Evolutionary conservation across 2,113 vertebrate species (phyloP), one percentile per base, ranked within the genome.

Genomic region (Erinaceus europaeus): DNA sequence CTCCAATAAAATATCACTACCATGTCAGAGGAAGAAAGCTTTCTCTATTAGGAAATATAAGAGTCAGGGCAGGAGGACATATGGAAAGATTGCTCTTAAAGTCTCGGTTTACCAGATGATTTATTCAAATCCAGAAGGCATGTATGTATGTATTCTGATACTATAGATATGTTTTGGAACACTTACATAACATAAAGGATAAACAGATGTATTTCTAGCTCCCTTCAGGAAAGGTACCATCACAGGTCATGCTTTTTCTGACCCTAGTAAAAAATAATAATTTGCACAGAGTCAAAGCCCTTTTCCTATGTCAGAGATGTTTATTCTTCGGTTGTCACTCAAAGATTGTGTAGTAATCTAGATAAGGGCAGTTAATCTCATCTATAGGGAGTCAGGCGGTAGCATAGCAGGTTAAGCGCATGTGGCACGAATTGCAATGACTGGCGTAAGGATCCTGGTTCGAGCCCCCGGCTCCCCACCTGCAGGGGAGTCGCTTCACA

Each of bases 51-150:
- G 71, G 42, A 78, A 91, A 53, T 64, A 62, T 14, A 86, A 62
- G 38, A 79, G 23, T n/a, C 21, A 44, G 27, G 23, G n/a, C 21
- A 44, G 27, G 44, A 9, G 21, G 27, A 29, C 67, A 20, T 25
- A 68, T 64, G n/a, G 76, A 55, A 59, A 61, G 0, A 2, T 25
- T 48, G 3, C 36, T 55, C 3, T 55, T 44, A 74, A 71, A 9
- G 36, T 52, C 21, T 34, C 0, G 36, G 29, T 71, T 87, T 81
- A 48, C 32, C 21, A 74, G 62, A n/a, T 89, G 62, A 29, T 68
- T 42, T 84, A 25, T 68, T 85, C 90, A 52, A 86, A 69, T 84
- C 65, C 89, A 29, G 57, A 81, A 73, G 29, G 3, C 42, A 72
- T 78, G 46, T 74, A 59, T 21, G 48, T 9, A 9, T 48, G 20